Base-by-base conservation (phyloP, 2,888 invertebrate species). In the Habrosyne pyritoides region DNA sequence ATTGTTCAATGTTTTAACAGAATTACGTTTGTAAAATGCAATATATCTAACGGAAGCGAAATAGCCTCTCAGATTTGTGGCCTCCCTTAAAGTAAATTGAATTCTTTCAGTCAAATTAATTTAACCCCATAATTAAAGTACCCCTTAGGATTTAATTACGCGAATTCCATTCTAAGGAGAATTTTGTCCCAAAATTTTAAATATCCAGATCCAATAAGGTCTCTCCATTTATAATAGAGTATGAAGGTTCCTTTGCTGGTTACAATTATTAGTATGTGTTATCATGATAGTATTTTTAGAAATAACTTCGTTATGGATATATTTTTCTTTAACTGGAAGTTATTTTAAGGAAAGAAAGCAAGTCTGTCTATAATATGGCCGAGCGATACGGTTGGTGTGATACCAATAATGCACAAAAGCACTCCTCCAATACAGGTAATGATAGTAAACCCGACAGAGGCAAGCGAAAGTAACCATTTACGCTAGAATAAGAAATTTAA, bases 401-500 rank as follows among this genome's bases (percentile, higher is more conserved):
- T 12, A 42, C 24, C 24, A 24, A 24, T 24, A 42, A 47, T 10
- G 3, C 2, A 10, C 12, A 28, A 49, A 53, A 59, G 30, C 46
- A 56, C 54, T 64, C 60, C n/a, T 60, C 51, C 30, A 50, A 53
- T 22, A 53, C n/a, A 14, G n/a, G 22, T 24, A 48, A 48, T 47
- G 14, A 60, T 36, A 48, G 48, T 56, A 48, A 53, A 53, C 26
- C 33, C n/a, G 56, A 49, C 55, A 57, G 63, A 59, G 52, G 36
- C 59, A 10, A 49, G 54, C 52, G 48, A 65, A 67, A 65, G 57
- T 65, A 62, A 59, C 55, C 52, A 56, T 50, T 22, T 57, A 60
- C 57, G 63, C 65, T 61, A 60, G 66, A 60, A 66, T 62, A 64
- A 69, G 57, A 68, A 72, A 73, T 75, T 67, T 69, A 69, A 77